Base-by-base conservation (phyloP, 2,888 invertebrate species). In the Coleophora deauratella region DNA sequence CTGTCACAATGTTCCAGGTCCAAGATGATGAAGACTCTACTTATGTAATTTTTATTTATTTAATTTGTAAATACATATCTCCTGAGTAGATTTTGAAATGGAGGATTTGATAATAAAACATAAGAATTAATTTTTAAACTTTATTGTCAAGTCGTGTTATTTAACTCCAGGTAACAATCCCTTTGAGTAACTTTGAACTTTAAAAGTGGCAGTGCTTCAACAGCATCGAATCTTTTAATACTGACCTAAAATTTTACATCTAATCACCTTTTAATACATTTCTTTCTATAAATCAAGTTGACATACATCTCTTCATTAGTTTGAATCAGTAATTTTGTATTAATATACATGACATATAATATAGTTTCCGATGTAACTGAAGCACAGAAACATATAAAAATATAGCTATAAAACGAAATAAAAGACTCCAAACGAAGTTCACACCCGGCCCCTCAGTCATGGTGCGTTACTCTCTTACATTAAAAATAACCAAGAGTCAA, bases 331-430 rank as follows among this genome's bases (percentile, higher is more conserved):
- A 21, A 21, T 21, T 21, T 21, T 6, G 21, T 21, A 21, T 6
- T 21, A 21, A 21, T 21, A 21, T 21, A 21, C 3, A 21, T 21
- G 32, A 35, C 6, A 21, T 21, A 21, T 4, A 4, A 21, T 6
- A 21, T 35, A 49, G 50, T 46, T 46, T 62, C 52, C 52, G 60
- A 69, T 70, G 69, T 55, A 63, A 66, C 59, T 72, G 70, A 75
- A 75, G 72, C 70, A 73, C 67, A 53, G 59, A 65, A 66, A 65
- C 59, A 61, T 62, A 63, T 59, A 71, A 75, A 74, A 74, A 72
- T 65, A 72, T 61, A 64, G 57, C 54, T 73, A 71, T 65, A 73
- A 74, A 73, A 74, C 69, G 71, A 75, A 74, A 76, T 74, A 78
- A 76, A 77, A 59, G 58, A 61, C 59, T 77, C 67, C 57, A 76